Percentiles rank a stretch among this genome's conserved stretches.
Evolutionary conservation across 2,888 invertebrate species (phyloP).

Genomic region (Cheilosia grossa): DNA sequence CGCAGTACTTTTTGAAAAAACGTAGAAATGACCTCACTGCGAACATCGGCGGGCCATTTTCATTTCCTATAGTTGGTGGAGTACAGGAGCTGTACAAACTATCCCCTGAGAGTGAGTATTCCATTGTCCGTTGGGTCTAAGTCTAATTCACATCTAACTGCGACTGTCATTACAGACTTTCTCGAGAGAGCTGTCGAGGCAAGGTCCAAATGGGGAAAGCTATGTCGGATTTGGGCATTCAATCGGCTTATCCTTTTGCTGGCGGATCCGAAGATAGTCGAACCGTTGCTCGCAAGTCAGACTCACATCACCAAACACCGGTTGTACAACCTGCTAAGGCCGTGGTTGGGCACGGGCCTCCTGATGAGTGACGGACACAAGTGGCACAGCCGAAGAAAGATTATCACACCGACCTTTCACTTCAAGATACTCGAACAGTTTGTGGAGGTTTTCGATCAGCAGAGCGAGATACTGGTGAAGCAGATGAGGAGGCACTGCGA

Average conservation of each 20-base stretch:
- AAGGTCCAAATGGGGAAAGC: conserved; percentile 80
- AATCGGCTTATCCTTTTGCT: conserved; percentile 82
- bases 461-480: conserved; percentile 85
- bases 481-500: conserved; percentile 84
- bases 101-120: conserved; percentile 36
- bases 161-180: conserved; percentile 37
- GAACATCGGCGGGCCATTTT: conserved; percentile 36
- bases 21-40: conserved; percentile 38
- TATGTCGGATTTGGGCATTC: conserved; percentile 82
- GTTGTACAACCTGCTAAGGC: conserved; percentile 78
- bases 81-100: conserved; percentile 22
- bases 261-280: conserved; percentile 83
- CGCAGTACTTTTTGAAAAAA: conserved; percentile 29
- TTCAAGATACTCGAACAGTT: conserved; percentile 90
- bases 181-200: conserved; percentile 67
- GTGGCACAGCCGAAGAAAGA: conserved; percentile 88
- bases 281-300: conserved; percentile 81
- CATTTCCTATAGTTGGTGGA: conserved; percentile 36
- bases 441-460: conserved; percentile 88
- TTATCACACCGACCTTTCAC: conserved; percentile 91
- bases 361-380: conserved; percentile 82
- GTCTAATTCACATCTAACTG: not conserved
- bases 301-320: conserved; percentile 79
- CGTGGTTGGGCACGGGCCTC: conserved; percentile 80
- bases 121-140: not conserved